Evolutionary conservation across 2,888 invertebrate species (phyloP), one percentile per base, ranked within the genome.

Genomic region (Noctuana brunneofusca): DNA sequence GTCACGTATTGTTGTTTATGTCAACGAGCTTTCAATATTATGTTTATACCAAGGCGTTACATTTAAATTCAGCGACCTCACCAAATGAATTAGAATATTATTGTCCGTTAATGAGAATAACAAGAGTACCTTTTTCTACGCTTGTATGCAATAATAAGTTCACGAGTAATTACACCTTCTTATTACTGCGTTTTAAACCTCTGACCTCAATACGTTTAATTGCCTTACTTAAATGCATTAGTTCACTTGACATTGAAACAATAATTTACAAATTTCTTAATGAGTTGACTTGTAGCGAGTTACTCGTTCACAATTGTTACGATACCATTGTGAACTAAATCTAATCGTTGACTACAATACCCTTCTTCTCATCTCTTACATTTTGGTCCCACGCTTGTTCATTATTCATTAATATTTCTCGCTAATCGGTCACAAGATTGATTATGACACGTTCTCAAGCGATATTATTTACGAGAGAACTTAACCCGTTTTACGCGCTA

Each of bases 331-430:
- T 66, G 63, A 66, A 69, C 66, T 64, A 60, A 74, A 72, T 73
- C 73, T 72, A 74, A 76, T 75, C 72, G 71, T 64, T 68, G 69
- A 72, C 64, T 66, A 66, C 66, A 69, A 60, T 35, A 57, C 58
- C 53, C 64, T 64, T 70, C 66, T 54, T 35, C 24, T 30, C 52
- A 43, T 53, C n/a, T 32, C 32, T 65, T 64, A 57, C 65, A 68
- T 2, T 69, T 71, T 60, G 58, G 66, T 71, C 68, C 60, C 69
- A 64, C 58, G 64, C 65, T 64, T 72, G 30, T 50, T 73, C 69
- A 72, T 72, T 74, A 71, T 67, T 69, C 68, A 71, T 68, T 69
- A 68, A 68, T 67, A 70, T 71, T 70, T 72, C 68, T 66, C 68
- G 65, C 65, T 72, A 70, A 73, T 73, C 68, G 68, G 64, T 63